Evolutionary conservation across 2,113 vertebrate species (phyloP).

Genomic region (Hemichromis elongatus): DNA sequence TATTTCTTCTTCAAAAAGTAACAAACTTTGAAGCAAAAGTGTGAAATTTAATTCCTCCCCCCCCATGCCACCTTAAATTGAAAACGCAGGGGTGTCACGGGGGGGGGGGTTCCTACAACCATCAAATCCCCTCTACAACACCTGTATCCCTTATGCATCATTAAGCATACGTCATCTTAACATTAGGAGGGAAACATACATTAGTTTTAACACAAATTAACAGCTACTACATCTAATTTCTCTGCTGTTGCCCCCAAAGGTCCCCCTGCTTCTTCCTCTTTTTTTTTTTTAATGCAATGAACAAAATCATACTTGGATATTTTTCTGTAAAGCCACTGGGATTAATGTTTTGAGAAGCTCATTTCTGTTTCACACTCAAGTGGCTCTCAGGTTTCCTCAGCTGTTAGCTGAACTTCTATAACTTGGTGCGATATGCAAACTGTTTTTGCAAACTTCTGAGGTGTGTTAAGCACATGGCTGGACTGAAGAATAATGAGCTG

Average conservation of each 20-base stretch:
- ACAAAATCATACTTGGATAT: neutral
- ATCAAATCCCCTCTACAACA: neutral
- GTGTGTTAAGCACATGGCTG: neutral
- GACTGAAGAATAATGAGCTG: neutral
- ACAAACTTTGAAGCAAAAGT: neutral
- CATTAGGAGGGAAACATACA: neutral
- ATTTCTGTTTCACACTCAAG: neutral
- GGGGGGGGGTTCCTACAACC: neutral
- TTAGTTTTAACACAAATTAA: neutral
- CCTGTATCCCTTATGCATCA: neutral
- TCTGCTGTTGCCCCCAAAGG: neutral
- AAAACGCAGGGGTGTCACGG: neutral
- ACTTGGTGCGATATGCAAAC: neutral
- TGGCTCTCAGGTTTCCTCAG: neutral
- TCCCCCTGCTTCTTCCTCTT: neutral
- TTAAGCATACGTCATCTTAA: neutral
- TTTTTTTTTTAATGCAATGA: neutral
- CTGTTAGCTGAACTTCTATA: neutral
- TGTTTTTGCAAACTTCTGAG: neutral
- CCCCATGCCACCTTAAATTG: neutral
- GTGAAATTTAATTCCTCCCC: constrained; percentile 14
- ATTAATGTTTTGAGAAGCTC: neutral
- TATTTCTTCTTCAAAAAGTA: neutral
- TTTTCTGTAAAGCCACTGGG: neutral
- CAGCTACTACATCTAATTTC: neutral